Evolutionary conservation across 2,797 vertebrate genomes (phyloP).

Genomic region (Acestrorhynchus altus): DNA sequence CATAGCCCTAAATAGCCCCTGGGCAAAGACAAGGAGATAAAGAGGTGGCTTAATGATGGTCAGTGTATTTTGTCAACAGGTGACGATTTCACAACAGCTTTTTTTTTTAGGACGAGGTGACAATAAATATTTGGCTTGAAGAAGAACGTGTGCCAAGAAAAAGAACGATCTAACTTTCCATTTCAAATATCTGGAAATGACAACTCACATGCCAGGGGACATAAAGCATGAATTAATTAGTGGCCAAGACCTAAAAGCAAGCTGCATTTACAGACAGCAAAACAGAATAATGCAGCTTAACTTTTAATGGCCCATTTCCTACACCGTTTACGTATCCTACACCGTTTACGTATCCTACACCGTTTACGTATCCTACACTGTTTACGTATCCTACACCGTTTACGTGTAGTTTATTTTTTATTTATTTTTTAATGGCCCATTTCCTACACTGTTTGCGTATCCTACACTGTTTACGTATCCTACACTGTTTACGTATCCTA

Average conservation of each 20-base stretch:
- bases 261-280: no score
- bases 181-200: neutral
- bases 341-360: no score
- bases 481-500: no score
- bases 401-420: no score
- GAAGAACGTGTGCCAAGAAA: conserved; percentile 1
- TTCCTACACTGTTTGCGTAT: no score
- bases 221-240: neutral
- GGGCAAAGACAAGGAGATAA: neutral
- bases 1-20: neutral
- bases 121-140: conserved; percentile 37
- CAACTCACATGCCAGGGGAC: neutral
- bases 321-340: no score
- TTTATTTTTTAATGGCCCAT: no score
- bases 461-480: no score
- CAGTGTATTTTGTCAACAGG: conserved; percentile 19
- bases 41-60: neutral
- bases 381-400: no score
- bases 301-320: no score
- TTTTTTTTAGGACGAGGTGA: neutral
- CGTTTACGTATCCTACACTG: no score
- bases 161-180: neutral
- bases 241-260: neutral
- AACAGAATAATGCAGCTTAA: no score
- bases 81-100: neutral